phyloP scores from a whole-genome alignment of 2,888 invertebrate species.

The Cerastis rubricosa region DNA sequence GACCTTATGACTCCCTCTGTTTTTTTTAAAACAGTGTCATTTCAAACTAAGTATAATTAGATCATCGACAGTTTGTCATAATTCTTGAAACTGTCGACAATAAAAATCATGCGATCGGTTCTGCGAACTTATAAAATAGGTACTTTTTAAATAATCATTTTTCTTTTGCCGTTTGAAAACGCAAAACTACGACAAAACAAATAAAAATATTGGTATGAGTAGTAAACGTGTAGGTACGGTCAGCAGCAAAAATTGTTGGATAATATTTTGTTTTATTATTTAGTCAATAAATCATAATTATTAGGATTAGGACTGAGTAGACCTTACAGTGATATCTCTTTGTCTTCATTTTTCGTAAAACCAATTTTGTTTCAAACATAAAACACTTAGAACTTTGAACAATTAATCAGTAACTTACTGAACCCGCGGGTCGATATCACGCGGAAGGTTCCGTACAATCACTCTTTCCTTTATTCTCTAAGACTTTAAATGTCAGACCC shows the following conservation, averaged over 20 bases:
- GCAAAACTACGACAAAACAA: not conserved
- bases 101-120: slow-evolving; percentile 12
- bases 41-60: slow-evolving; percentile 3
- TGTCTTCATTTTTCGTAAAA: not conserved
- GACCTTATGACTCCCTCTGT: no score
- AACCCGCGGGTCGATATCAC: slow-evolving; percentile 16
- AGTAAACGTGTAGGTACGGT: not conserved
- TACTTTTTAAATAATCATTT: not conserved
- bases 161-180: slow-evolving; percentile 23
- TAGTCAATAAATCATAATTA: not conserved
- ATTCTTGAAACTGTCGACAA: slow-evolving; percentile 22
- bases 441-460: slow-evolving; percentile 8
- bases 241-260: not conserved
- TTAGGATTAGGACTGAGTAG: not conserved
- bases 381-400: slow-evolving; percentile 8
- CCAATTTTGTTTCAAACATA: slow-evolving; percentile 7
- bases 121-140: slow-evolving; percentile 3
- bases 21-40: slow-evolving; percentile 6
- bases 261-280: not conserved
- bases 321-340: not conserved
- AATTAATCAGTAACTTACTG: not conserved
- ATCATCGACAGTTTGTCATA: slow-evolving; percentile 33
- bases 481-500: slow-evolving; percentile 27
- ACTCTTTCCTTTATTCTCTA: slow-evolving; percentile 31
- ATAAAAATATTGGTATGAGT: not conserved